Evolutionary conservation across 2,888 invertebrate species (phyloP), one percentile per base, ranked within the genome.

Genomic region (Oligia latruncula): DNA sequence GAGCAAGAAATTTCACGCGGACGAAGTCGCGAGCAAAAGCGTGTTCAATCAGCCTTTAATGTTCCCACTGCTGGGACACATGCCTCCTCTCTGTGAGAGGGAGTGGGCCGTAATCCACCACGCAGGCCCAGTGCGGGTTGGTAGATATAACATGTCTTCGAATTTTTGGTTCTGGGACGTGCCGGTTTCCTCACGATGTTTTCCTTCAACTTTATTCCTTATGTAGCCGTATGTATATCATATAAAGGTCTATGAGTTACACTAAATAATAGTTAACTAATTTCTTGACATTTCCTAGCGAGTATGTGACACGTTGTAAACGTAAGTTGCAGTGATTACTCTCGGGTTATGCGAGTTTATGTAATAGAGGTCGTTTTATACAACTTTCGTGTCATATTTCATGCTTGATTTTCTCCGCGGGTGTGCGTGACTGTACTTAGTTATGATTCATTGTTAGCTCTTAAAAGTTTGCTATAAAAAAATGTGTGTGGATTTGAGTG

Each of bases 341-440:
- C 68, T 73, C 52, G 35, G 40, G 55, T 72, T 86, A 85, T 58
- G 65, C 13, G 43, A 23, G 17, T 55, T 86, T 88, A 89, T 80
- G 73, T 86, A 89, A 88, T 67, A 77, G 52, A 86, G 77, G 84
- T 88, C 77, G 65, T 68, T 87, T 76, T 72, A 74, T 81, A 68
- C 76, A 78, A 88, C 84, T 83, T 84, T 82, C 79, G 80, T 82
- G 82, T 84, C 81, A 88, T 71, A 67, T 84, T 89, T 84, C 78
- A 88, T 84, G 68, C 71, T 75, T 74, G 64, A 65, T 77, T 83
- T 87, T 85, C 78, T 81, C 75, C 70, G 64, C 29, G 35, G 6
- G n/a, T 79, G 77, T 78, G 71, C 86, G 77, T 86, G 75, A 70
- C 76, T 81, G 67, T 77, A 75, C 52, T 73, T 77, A 40, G 35